Base-by-base conservation (phyloP, 2,113 vertebrate species). In the Synchiropus splendidus region DNA sequence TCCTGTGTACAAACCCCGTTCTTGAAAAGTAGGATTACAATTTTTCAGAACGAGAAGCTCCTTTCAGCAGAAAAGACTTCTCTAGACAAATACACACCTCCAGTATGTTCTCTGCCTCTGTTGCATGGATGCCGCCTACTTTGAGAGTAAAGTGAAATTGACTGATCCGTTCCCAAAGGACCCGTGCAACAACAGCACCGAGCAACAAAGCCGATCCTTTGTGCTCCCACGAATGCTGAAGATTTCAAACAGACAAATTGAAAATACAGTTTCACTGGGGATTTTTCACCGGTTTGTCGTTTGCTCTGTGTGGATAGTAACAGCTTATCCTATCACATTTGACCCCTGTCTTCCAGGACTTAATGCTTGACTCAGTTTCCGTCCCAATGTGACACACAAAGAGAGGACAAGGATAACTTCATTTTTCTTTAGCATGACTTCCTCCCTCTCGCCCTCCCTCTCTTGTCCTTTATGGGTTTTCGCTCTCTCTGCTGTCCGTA, bases 311-410 rank as follows among this genome's bases (percentile, higher is more conserved):
- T 52, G 50, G 52, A 48, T 68, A 70, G 76, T 58, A 31, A 59
- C 59, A 18, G 44, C 57, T 60, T 49, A 38, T 54, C 63, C 34
- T 53, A 65, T 71, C 67, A 61, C 56, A 61, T 49, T 40, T 66
- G 75, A 74, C 67, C 76, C 67, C 50, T 11, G 60, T 58, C 48
- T 58, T 34, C 35, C 48, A 48, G 55, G 58, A 55, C 40, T 27
- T 27, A 5, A 5, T 14, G 21, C 21, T 12, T 15, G 42, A 10
- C 36, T 53, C 37, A 51, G 42, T 63, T 58, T 41, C 60, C 54
- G 67, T 70, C 74, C 72, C 79, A 54, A 45, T 62, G 76, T 77
- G 76, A 70, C 63, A 61, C 51, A 18, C 72, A 74, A 6, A 51
- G 36, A 2, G 61, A 71, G 74, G 71, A 72, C 69, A 66, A 21